Percentiles rank a stretch among this genome's conserved stretches.
These are phyloP conservation scores for Plecturocebus donacophilus DNA, from an alignment of 2,113 vertebrate genomes.

Conservation along the genomic window DNA sequence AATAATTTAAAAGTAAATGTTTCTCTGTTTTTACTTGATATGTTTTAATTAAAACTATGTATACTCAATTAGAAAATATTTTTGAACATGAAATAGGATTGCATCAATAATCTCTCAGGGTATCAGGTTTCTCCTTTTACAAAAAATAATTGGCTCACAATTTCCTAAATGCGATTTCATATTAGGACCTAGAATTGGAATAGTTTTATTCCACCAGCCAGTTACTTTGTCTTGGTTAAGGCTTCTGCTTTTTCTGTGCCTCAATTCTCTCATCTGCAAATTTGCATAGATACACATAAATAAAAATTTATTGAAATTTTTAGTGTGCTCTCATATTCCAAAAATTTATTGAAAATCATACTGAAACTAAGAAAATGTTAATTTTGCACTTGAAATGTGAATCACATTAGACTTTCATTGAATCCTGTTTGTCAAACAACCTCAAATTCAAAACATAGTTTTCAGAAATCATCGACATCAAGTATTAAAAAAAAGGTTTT, in stretches of 20 bases:
- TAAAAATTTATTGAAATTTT: background rate
- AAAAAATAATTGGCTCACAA: background rate
- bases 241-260: background rate
- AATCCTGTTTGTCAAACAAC: background rate
- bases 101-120: background rate
- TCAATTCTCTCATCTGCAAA: background rate
- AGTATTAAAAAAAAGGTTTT: background rate
- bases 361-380: background rate
- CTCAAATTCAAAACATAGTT: background rate
- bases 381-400: background rate
- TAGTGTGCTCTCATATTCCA: background rate
- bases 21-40: conserved; percentile 20
- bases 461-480: background rate
- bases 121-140: conserved; percentile 7
- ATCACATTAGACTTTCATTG: background rate
- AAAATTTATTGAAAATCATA: background rate
- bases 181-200: background rate
- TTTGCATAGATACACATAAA: background rate
- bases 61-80: background rate
- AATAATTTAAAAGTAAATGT: background rate
- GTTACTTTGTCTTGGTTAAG: background rate
- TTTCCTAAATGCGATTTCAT: background rate
- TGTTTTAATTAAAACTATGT: background rate
- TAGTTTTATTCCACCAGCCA: background rate
- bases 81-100: background rate